Evolutionary conservation across 1,140 invertebrate species (phyloP).

Genomic region (Neotoxoptera formosana): DNA sequence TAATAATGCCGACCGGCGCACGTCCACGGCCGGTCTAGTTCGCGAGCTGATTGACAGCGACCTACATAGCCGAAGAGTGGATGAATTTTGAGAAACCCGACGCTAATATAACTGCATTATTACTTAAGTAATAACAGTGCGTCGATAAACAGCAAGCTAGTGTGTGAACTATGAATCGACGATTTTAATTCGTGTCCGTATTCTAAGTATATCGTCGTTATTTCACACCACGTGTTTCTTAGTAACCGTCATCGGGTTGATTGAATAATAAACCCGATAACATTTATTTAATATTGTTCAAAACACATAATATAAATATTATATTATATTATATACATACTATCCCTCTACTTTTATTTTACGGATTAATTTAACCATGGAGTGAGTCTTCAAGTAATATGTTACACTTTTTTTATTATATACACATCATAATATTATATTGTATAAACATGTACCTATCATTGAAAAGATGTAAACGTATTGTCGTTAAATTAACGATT

Average conservation of each 20-base stretch:
- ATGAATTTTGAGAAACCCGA: neutral
- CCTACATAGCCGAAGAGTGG: neutral
- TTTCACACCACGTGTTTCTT: neutral
- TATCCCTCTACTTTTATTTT: neutral
- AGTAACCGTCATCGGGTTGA: neutral
- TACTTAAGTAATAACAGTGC: neutral
- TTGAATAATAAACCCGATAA: too few species aligned
- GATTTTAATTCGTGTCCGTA: neutral
- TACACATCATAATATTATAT: too few species aligned
- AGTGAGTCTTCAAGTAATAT: neutral
- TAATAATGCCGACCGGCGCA: neutral
- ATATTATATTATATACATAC: too few species aligned
- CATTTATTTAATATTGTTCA: neutral
- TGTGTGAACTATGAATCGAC: neutral
- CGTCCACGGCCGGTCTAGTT: neutral
- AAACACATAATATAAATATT: neutral
- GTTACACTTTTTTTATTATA: neutral
- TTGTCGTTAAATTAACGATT: neutral
- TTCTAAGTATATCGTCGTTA: neutral
- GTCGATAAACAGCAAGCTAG: neutral
- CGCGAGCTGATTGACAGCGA: neutral
- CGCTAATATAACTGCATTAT: neutral
- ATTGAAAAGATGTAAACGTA: neutral
- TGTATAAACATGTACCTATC: neutral
- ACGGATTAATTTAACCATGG: neutral